Evolutionary conservation across 2,113 vertebrate species (phyloP).

Genomic region (Hemichromis elongatus): DNA sequence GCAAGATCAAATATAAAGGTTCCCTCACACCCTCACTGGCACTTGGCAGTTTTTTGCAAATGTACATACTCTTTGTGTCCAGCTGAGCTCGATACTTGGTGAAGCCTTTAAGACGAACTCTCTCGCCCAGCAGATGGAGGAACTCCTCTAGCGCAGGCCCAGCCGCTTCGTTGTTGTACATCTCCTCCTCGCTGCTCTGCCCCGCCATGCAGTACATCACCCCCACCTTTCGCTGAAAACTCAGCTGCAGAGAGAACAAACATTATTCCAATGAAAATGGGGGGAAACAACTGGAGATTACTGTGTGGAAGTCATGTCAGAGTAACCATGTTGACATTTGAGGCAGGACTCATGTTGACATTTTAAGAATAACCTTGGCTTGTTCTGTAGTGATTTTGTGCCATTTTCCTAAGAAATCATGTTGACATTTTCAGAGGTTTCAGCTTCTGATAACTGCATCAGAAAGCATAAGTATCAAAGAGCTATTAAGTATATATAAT

Average conservation of each 20-base stretch:
- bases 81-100: conserved; percentile 95
- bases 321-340: conserved; percentile 42
- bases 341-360: conserved; percentile 20
- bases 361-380: conserved; percentile 34
- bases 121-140: conserved; percentile 92
- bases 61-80: conserved; percentile 92
- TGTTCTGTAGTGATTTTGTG: background rate
- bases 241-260: conserved; percentile 75
- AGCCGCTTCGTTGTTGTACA: conserved; percentile 97
- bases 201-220: conserved; percentile 98
- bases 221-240: conserved; percentile 96
- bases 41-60: background rate
- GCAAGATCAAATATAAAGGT: background rate
- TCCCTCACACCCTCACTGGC: background rate
- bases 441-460: conserved; percentile 27
- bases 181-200: conserved; percentile 97
- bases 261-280: background rate
- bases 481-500: background rate
- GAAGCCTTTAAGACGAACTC: conserved; percentile 94
- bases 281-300: background rate
- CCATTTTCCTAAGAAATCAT: conserved; percentile 32
- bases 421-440: conserved; percentile 54
- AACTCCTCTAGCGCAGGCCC: conserved; percentile 94
- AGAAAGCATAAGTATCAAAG: background rate
- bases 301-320: background rate